Evolutionary conservation across 2,797 vertebrate genomes (phyloP), one percentile per base, ranked within the genome.

Genomic region (Vespertilio murinus): DNA sequence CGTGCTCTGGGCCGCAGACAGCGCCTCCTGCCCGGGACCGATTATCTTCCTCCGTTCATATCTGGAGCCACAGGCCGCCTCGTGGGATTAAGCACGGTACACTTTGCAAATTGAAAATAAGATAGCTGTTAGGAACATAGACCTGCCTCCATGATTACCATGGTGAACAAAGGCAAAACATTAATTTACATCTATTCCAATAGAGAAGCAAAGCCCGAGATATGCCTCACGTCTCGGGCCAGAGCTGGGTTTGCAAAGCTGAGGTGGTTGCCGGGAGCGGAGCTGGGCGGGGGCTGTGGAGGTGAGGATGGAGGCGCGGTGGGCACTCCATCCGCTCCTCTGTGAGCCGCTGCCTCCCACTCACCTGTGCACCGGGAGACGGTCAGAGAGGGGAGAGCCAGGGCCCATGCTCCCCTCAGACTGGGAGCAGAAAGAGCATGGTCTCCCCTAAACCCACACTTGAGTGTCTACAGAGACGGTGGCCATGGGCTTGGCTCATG

Each of bases 21-120:
- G 90, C 97, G 90, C 96, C 96, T 98, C 97, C 96, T 91, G 90
- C 90, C 30, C 95, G 70, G 91, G 97, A 98, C 98, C 99, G 99
- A 99, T 99, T 99, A 99, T 98, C 98, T 98, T 98, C 98, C 98
- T 96, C 99, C 98, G 99, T 99, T 98, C 98, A 97, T 98, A 98
- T 98, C 98, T 98, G 96, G 98, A 98, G 97, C 98, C 97, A 97
- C 86, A 97, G 98, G 97, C 97, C 96, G 96, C 97, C 98, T 98
- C 98, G 20, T 97, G 98, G 98, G 98, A 99, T 99, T 98, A 98
- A 98, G 97, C 98, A 97, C 97, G 97, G 98, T 98, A 98, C 97
- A 98, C 97, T 98, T 97, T 98, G 98, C 98, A 99, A 99, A 99
- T 98, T 99, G 98, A 98, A 98, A 98, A 98, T 98, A 98, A 98